Percentiles rank a stretch among this genome's conserved stretches.
Conservation (phyloP, 1,140 invertebrate species). For the Drosophila novamexicana region DNA sequence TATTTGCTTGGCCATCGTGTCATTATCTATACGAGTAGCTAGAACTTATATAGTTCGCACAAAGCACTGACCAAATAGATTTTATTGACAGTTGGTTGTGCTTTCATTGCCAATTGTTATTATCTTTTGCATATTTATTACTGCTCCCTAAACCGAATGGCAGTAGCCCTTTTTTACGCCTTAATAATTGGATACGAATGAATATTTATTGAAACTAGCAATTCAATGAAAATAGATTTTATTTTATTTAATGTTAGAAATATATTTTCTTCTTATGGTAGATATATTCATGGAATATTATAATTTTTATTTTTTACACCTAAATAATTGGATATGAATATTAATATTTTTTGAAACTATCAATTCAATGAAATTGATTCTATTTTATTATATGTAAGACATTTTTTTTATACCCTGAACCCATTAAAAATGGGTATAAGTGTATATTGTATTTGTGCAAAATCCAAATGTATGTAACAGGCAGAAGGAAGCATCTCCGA, state of each 20-base stretch:
- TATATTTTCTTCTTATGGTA: too few species aligned
- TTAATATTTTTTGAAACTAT: not conserved
- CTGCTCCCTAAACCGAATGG: not conserved
- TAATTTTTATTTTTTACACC: not conserved
- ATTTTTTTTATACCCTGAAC: not conserved
- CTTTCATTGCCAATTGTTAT: slow-evolving; percentile 46
- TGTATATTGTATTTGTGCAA: too few species aligned
- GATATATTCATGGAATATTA: not conserved
- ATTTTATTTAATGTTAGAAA: not conserved
- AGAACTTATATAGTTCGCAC: not conserved
- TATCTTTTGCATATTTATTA: slow-evolving; percentile 56
- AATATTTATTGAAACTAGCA: not conserved
- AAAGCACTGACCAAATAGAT: slow-evolving; percentile 1
- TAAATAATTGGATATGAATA: slow-evolving; percentile 15
- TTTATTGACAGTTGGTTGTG: slow-evolving; percentile 15
- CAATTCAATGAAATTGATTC: not conserved
- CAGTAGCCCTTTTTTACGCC: not conserved
- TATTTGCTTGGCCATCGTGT: not conserved
- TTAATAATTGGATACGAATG: slow-evolving; percentile 14
- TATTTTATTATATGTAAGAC: not conserved
- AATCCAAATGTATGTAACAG: too few species aligned
- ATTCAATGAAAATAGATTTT: not conserved
- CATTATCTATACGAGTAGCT: not conserved
- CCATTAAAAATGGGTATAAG: too few species aligned
- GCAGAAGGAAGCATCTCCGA: too few species aligned